Evolutionary conservation across 2,113 vertebrate species (phyloP), one percentile per base, ranked within the genome.

Genomic region (Malurus alboscapulatus): DNA sequence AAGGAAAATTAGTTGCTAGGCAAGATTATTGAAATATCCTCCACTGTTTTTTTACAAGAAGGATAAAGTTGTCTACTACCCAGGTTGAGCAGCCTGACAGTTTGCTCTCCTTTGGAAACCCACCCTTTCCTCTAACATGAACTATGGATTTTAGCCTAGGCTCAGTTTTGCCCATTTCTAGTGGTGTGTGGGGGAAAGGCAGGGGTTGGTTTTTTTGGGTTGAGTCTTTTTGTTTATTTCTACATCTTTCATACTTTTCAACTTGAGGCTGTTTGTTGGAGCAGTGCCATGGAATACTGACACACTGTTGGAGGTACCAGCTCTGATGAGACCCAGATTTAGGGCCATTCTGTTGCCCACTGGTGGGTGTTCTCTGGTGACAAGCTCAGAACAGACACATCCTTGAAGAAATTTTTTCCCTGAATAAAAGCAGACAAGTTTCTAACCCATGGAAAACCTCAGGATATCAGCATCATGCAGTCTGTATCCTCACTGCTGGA

Each of bases 181-280:
- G 30, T 22, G 6, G 4, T 24, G 12, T 8, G 25, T 10, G 6
- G 4, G 2, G 8, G 1, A 51, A 9, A 36, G 19, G 5, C 3
- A 12, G 3, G 3, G 4, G 0, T 5, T 61, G 30, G 8, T 11
- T 0, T 44, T 44, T 88, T 89, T 2, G 26, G 6, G 4, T 42
- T 55, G 6, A 8, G 1, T 3, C 44, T 66, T 22, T 76, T 59
- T 17, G 3, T 45, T 73, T 59, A 8, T 76, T 73, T 83, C 24
- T 80, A 4, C 6, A 9, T 68, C 42, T 73, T 76, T 71, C 24
- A n/a, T 36, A 12, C 5, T 51, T 88, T 92, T 74, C 38, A 6
- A 12, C 20, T 24, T 45, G n/a, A 67, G 24, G 18, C 2, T 80
- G 7, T 57, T 82, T 36, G 12, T 59, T 80, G 42, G 58, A 89